Conservation (phyloP, 2,888 invertebrate genomes). For the Schrankia costaestrigalis region DNA sequence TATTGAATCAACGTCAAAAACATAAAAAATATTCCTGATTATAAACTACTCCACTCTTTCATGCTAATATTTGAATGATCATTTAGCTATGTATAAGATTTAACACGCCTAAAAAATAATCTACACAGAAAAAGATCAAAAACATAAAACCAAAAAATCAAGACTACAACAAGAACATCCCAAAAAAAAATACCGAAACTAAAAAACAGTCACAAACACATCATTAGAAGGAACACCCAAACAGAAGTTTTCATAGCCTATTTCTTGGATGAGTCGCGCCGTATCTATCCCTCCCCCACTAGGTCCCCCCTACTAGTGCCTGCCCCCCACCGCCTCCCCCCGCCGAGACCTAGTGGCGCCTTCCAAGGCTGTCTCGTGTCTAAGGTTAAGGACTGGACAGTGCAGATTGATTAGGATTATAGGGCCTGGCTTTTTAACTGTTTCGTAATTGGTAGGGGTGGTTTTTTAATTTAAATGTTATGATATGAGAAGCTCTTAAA, state of each 20-base stretch:
- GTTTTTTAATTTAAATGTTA: no score
- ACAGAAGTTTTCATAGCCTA: constrained; percentile 31
- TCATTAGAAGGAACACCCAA: constrained; percentile 38
- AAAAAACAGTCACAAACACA: constrained; percentile 16
- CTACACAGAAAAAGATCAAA: no score
- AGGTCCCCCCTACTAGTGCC: constrained; percentile 14
- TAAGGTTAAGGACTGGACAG: constrained; percentile 57
- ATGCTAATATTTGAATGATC: no score
- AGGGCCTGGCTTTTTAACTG: constrained; percentile 2
- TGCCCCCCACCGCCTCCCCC: constrained; percentile 17
- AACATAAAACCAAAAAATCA: background rate
- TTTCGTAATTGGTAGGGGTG: background rate
- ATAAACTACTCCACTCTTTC: no score
- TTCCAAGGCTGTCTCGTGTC: constrained; percentile 62
- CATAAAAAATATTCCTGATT: no score
- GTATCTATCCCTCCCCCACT: constrained; percentile 9
- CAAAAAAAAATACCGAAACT: constrained; percentile 9
- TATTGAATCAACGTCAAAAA: no score
- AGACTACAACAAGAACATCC: background rate
- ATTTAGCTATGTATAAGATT: no score
- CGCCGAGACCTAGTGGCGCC: constrained; percentile 54
- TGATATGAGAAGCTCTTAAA: no score
- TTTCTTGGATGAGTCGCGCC: constrained; percentile 29
- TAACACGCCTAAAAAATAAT: no score
- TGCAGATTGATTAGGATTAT: constrained; percentile 36